phyloP scores from a whole-genome alignment of 2,113 vertebrate genomes.

The Takifugu bimaculatus region DNA sequence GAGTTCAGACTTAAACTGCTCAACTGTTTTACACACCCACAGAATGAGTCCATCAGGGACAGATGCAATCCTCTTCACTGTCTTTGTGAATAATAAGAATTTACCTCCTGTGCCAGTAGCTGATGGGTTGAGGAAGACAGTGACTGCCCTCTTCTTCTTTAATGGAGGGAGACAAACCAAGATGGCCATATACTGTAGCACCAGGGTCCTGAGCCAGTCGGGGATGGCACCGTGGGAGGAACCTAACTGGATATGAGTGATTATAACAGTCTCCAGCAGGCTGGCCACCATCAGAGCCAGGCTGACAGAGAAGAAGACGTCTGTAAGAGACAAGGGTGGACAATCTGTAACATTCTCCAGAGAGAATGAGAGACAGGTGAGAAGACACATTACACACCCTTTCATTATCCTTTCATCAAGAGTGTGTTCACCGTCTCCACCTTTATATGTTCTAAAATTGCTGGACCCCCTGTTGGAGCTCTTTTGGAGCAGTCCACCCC shows the following conservation, averaged over 20 bases:
- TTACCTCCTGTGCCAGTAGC: constrained; percentile 6
- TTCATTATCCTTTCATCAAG: too few relatives aligned
- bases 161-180: constrained; percentile 51
- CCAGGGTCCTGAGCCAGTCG: constrained; percentile 61
- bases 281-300: constrained; percentile 81
- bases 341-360: too few relatives aligned
- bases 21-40: too few relatives aligned
- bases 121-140: constrained; percentile 14
- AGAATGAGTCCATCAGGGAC: too few relatives aligned
- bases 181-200: constrained; percentile 63
- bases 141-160: constrained; percentile 12
- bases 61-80: background rate
- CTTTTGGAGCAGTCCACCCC: too few relatives aligned
- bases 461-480: too few relatives aligned
- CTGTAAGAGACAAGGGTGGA: constrained; percentile 37
- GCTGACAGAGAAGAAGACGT: constrained; percentile 80
- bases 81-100: background rate
- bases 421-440: background rate
- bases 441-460: background rate
- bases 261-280: constrained; percentile 79
- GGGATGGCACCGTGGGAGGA: constrained; percentile 59
- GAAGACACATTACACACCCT: too few relatives aligned
- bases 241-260: constrained; percentile 73
- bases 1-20: too few relatives aligned
- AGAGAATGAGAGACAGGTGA: constrained; percentile 6